Evolutionary conservation across 2,797 vertebrate genomes (phyloP).

Genomic region (Triplophysa yarkandensis): DNA sequence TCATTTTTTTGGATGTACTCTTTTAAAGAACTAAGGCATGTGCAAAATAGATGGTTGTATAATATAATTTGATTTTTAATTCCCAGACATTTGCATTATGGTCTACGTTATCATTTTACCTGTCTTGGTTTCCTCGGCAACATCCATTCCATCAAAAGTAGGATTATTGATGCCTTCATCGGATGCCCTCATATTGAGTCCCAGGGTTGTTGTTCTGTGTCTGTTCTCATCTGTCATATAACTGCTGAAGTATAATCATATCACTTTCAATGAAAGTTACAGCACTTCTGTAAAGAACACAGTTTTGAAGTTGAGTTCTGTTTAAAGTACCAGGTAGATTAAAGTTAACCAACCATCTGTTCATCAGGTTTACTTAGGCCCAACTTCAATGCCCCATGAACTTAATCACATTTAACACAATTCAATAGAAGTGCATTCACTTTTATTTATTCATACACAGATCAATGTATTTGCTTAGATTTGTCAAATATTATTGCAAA

Average conservation of each 20-base stretch:
- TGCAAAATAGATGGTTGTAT: too few species aligned
- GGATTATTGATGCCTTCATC: conserved; percentile 94
- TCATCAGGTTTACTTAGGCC: conserved; percentile 71
- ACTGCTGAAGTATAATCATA: conserved; percentile 90
- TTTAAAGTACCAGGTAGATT: conserved; percentile 66
- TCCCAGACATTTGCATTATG: too few species aligned
- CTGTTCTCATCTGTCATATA: conserved; percentile 80
- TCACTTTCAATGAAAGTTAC: conserved; percentile 66
- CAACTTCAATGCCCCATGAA: conserved; percentile 45
- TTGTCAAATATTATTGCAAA: too few species aligned
- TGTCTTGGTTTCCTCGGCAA: neutral
- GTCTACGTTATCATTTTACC: conserved; percentile 71
- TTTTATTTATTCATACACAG: too few species aligned
- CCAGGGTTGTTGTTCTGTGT: conserved; percentile 56
- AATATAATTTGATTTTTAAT: too few species aligned
- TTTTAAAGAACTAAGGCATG: too few species aligned
- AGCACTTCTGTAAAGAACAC: too few species aligned
- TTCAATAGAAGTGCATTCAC: neutral
- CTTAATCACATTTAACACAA: neutral
- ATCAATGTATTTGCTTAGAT: too few species aligned
- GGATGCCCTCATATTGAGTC: conserved; percentile 87
- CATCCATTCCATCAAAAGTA: conserved; percentile 84
- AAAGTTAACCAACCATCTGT: conserved; percentile 74
- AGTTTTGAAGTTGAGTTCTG: conserved; percentile 60
- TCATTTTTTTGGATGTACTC: too few species aligned